Evolutionary conservation across 2,113 vertebrate species (phyloP).

Genomic region (Bubo blakistoni): DNA sequence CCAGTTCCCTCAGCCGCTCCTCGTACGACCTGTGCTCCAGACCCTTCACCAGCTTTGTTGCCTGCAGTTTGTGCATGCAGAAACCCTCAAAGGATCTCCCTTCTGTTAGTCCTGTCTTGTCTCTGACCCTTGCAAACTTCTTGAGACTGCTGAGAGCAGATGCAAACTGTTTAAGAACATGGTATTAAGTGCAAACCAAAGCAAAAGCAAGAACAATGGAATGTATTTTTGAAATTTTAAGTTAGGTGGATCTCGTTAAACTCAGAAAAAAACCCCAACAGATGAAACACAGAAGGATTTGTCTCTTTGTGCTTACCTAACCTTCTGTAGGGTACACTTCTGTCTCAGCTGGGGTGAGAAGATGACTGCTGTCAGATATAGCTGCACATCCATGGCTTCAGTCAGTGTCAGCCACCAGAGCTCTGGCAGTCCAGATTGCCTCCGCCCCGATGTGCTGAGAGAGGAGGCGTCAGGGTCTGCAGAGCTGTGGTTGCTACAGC

Average conservation of each 20-base stretch:
- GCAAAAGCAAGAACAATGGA: background rate
- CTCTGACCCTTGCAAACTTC: background rate
- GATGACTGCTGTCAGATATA: background rate
- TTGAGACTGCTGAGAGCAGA: background rate
- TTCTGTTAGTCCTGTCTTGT: background rate
- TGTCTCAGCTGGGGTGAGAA: background rate
- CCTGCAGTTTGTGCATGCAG: background rate
- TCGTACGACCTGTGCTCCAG: too few relatives aligned
- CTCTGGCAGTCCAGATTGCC: background rate
- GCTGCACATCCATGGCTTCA: background rate
- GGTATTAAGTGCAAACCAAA: background rate
- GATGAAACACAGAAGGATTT: background rate
- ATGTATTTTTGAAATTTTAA: background rate
- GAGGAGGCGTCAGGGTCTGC: background rate
- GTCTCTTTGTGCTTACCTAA: background rate
- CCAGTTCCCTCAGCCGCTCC: too few relatives aligned
- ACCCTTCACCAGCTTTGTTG: too few relatives aligned
- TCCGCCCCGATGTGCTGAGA: rapidly evolving
- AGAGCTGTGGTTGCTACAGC: rapidly evolving
- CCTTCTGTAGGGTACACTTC: background rate
- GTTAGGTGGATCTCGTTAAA: background rate
- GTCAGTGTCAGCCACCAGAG: background rate
- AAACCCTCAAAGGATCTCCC: background rate
- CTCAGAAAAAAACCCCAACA: background rate
- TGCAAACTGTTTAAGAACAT: rapidly evolving